phyloP scores from a whole-genome alignment of 2,113 vertebrate genomes.

The Mustelus asterias region DNA sequence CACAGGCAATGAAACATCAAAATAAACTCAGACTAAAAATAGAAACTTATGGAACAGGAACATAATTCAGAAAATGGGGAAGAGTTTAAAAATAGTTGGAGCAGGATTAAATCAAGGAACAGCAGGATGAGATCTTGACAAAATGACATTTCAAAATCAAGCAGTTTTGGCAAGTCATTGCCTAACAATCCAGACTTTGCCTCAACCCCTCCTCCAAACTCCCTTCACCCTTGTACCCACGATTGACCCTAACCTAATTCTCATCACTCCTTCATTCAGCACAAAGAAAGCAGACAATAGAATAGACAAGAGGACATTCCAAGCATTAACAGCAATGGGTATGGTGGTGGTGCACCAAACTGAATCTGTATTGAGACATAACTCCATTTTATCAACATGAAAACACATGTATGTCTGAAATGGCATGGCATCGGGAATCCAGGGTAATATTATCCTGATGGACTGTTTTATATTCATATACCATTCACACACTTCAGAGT shows the following conservation, averaged over 20 bases:
- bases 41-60: slow-evolving; percentile 41
- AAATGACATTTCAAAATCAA: neutral
- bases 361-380: neutral
- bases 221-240: neutral
- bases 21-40: neutral
- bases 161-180: neutral
- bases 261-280: neutral
- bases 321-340: neutral
- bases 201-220: neutral
- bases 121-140: neutral
- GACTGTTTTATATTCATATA: neutral
- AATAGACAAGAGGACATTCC: neutral
- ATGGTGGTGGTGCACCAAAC: neutral
- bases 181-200: neutral
- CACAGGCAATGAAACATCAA: neutral
- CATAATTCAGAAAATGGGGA: neutral
- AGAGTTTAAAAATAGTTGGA: neutral
- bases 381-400: neutral
- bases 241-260: neutral
- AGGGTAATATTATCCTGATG: neutral
- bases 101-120: neutral
- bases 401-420: neutral
- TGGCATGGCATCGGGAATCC: neutral
- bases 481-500: neutral
- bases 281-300: neutral